Evolutionary conservation across 2,113 vertebrate species (phyloP).

Genomic region (Phoxinus phoxinus): DNA sequence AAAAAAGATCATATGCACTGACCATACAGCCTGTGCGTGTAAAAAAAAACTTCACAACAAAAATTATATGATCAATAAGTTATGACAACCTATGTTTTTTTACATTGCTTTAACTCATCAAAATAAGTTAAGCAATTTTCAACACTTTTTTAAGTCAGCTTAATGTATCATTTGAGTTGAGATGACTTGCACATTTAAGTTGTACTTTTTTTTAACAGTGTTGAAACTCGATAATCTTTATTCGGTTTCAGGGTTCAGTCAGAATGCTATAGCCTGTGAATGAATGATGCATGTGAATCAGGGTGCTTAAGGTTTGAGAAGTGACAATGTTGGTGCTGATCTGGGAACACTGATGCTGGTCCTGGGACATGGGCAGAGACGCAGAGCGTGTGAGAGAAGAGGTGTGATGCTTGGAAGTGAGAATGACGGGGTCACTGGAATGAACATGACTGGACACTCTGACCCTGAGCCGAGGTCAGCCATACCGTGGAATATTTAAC

Average conservation of each 20-base stretch:
- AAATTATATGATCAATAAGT: too few species aligned
- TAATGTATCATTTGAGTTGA: too few species aligned
- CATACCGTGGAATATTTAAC: background rate
- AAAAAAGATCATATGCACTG: too few species aligned
- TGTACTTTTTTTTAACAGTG: too few species aligned
- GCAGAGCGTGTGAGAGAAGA: background rate
- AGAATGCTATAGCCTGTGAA: background rate
- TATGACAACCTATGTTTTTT: too few species aligned
- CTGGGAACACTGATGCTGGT: background rate
- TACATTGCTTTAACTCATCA: too few species aligned
- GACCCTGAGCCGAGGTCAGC: background rate
- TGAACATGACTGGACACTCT: background rate
- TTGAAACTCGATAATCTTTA: background rate
- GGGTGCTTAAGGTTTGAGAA: background rate
- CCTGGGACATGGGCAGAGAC: background rate
- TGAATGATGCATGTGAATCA: background rate
- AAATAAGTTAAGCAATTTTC: too few species aligned
- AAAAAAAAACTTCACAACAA: too few species aligned
- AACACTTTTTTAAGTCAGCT: too few species aligned
- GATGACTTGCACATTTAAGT: too few species aligned
- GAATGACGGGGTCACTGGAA: constrained; percentile 8
- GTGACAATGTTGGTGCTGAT: constrained; percentile 1
- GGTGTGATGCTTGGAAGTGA: constrained; percentile 21
- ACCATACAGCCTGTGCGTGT: too few species aligned
- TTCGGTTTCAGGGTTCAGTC: background rate